phyloP scores from a whole-genome alignment of 1,140 invertebrate genomes.

The Halictus rubicundus region DNA sequence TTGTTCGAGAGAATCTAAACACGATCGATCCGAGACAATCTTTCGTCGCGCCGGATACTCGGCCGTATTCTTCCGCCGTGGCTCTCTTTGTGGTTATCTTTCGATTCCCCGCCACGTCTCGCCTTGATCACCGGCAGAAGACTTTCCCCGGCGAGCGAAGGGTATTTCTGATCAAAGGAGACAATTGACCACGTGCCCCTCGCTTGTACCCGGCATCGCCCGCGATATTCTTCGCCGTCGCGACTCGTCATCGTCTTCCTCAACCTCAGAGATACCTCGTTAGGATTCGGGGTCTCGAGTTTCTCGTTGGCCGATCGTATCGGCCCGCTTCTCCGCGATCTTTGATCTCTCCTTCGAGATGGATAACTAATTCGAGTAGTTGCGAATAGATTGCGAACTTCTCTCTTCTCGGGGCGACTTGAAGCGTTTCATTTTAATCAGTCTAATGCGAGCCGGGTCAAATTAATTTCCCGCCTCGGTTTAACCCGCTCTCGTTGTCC shows the following conservation, averaged over 20 bases:
- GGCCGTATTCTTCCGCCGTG: no score
- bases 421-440: not conserved
- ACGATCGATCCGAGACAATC: not conserved
- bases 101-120: no score
- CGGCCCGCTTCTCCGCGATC: not conserved
- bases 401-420: not conserved
- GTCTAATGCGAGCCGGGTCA: not conserved
- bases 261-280: constrained; percentile 1
- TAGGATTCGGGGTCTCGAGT: not conserved
- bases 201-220: constrained; percentile 18
- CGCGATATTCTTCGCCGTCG: constrained; percentile 1
- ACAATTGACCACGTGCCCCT: constrained; percentile 45
- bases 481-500: not conserved
- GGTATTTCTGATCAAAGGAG: constrained; percentile 29
- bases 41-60: not conserved
- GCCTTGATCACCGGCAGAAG: constrained; percentile 18
- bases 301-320: not conserved
- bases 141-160: not conserved
- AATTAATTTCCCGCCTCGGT: not conserved
- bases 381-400: not conserved
- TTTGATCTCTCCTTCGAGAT: not conserved
- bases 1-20: not conserved
- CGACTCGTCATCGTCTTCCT: not conserved
- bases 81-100: not conserved
- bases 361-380: not conserved